Evolutionary conservation across 2,888 invertebrate species (phyloP).

Genomic region (Lissocephala sabroskyi): DNA sequence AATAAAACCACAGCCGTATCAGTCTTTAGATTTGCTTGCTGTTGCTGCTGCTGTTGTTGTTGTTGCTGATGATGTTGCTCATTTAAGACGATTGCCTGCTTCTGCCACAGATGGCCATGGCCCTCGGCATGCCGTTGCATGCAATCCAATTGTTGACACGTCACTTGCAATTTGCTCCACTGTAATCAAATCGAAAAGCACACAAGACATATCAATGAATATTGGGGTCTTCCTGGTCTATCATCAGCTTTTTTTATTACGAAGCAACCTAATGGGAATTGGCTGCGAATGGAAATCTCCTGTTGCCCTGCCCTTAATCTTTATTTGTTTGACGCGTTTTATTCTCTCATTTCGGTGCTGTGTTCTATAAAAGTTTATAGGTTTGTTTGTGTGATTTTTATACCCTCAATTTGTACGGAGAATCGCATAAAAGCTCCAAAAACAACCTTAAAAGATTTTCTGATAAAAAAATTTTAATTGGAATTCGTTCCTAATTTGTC

Average conservation of each 20-base stretch:
- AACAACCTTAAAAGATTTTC: too few relatives aligned
- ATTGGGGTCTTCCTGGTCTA: not conserved
- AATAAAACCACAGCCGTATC: conserved; percentile 25
- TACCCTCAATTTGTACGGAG: not conserved
- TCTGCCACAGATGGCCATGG: conserved; percentile 72
- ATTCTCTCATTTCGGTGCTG: conserved; percentile 20
- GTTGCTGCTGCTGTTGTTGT: conserved; percentile 15
- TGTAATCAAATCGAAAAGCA: conserved; percentile 41
- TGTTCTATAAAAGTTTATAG: conserved; percentile 46
- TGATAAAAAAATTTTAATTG: too few relatives aligned
- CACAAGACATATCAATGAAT: not conserved
- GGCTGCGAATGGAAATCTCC: not conserved
- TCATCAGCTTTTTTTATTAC: not conserved
- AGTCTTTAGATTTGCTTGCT: conserved; percentile 48
- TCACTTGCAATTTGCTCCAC: conserved; percentile 71
- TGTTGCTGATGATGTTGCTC: conserved; percentile 56
- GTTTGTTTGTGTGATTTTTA: conserved; percentile 39
- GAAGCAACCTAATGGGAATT: conserved; percentile 21
- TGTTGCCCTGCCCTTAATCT: conserved; percentile 32
- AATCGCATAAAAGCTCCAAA: too few relatives aligned
- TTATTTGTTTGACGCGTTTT: conserved; percentile 35
- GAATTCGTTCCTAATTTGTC: too few relatives aligned
- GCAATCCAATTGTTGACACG: conserved; percentile 72
- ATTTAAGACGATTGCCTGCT: conserved; percentile 70
- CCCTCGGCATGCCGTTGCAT: conserved; percentile 72